Evolutionary conservation across 2,113 vertebrate species (phyloP).

Genomic region (Gymnogyps californianus): DNA sequence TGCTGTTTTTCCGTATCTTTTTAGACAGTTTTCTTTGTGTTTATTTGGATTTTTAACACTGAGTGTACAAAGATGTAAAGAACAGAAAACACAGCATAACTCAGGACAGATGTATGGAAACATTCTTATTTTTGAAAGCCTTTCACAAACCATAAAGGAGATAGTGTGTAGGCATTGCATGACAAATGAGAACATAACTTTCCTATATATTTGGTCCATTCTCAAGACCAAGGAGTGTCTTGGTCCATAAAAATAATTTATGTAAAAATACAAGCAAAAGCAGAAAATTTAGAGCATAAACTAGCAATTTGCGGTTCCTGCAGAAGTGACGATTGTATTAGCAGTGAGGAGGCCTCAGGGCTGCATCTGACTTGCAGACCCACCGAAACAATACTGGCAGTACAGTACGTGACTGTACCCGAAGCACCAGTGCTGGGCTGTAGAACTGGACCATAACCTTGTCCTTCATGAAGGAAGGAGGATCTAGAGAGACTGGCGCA

Average conservation of each 20-base stretch:
- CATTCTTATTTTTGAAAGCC: not conserved
- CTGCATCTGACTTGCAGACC: not conserved
- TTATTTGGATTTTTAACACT: constrained; percentile 8
- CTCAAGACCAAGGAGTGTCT: not conserved
- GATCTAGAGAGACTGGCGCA: not conserved
- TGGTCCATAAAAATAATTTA: not conserved
- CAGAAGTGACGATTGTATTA: not conserved
- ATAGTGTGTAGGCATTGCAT: not conserved
- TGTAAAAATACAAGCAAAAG: not conserved
- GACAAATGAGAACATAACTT: not conserved
- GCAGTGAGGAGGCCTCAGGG: not conserved
- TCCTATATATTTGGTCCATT: not conserved
- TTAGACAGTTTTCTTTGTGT: not conserved
- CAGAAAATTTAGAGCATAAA: not conserved
- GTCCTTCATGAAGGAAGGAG: not conserved
- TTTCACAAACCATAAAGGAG: not conserved
- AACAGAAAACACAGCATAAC: not conserved
- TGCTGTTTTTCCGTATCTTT: not conserved
- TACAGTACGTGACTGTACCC: not conserved
- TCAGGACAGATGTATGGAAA: not conserved
- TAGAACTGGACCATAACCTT: not conserved
- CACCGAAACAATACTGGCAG: not conserved
- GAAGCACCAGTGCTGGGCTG: not conserved
- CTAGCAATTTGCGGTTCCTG: not conserved
- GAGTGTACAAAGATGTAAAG: constrained; percentile 54